phyloP scores from a whole-genome alignment of 2,888 invertebrate genomes.

The Heliconius aoede region DNA sequence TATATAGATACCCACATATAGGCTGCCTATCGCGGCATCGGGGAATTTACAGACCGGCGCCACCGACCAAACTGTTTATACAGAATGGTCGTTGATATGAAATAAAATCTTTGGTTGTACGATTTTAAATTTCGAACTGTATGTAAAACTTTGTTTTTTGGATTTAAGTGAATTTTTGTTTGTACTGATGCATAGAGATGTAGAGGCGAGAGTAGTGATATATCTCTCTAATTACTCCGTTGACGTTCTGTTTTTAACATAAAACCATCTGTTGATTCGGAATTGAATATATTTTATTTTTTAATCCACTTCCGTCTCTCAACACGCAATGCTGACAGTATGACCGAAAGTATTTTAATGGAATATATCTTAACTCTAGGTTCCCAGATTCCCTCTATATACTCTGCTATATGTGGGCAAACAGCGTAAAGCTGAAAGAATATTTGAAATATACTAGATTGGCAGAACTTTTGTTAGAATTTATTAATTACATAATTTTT shows the following conservation, averaged over 20 bases:
- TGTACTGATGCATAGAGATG: not conserved
- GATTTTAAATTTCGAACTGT: not conserved
- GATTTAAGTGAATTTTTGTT: too few relatives aligned
- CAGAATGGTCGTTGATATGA: constrained; percentile 56
- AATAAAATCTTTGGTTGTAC: not conserved
- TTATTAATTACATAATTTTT: not conserved
- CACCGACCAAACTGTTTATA: constrained; percentile 66
- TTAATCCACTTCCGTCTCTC: too few relatives aligned
- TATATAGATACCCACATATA: constrained; percentile 56
- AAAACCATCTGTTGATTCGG: not conserved
- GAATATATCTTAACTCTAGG: too few relatives aligned
- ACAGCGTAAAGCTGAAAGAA: too few relatives aligned
- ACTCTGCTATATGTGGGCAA: too few relatives aligned
- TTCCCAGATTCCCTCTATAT: too few relatives aligned
- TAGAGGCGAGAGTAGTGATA: not conserved
- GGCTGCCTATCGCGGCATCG: constrained; percentile 78
- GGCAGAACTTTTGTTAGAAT: too few relatives aligned
- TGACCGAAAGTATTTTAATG: too few relatives aligned
- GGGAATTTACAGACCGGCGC: constrained; percentile 81
- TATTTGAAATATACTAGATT: too few relatives aligned
- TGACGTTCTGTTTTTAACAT: not conserved
- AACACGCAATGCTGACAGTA: too few relatives aligned
- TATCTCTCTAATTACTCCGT: not conserved
- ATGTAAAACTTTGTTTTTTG: not conserved
- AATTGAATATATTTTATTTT: not conserved